Percentiles rank a stretch among this genome's conserved stretches.
phyloP scores from a whole-genome alignment of 92 coral and sea anemone species.

The Bergia puertoricense region DNA sequence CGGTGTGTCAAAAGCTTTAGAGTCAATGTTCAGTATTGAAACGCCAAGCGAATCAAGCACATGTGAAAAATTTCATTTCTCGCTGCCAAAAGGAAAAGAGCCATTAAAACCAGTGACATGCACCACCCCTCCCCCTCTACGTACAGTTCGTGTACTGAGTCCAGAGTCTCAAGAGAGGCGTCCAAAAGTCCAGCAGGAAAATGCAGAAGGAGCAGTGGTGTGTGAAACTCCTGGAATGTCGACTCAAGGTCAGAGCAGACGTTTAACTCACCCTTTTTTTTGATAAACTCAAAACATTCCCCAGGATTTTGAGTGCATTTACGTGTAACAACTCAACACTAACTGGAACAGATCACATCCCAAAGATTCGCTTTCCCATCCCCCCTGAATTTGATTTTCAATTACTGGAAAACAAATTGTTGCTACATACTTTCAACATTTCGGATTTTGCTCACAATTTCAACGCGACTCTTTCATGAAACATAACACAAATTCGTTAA shows the following conservation, averaged over 20 bases:
- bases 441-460: too few species aligned
- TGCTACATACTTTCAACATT: too few species aligned
- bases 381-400: too few species aligned
- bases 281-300: background rate
- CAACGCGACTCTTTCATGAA: too few species aligned
- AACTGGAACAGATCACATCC: too few species aligned
- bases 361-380: too few species aligned
- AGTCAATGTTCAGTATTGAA: constrained; percentile 66
- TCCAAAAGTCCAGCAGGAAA: constrained; percentile 19
- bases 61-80: constrained; percentile 74
- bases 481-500: too few species aligned
- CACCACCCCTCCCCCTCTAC: constrained; percentile 79
- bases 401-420: too few species aligned
- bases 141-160: constrained; percentile 34
- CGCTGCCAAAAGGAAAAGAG: constrained; percentile 70
- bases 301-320: background rate
- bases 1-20: constrained; percentile 46
- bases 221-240: constrained; percentile 77
- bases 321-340: too few species aligned
- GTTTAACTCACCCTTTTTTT: background rate
- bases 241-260: constrained; percentile 62
- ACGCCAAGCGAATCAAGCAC: constrained; percentile 76
- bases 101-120: constrained; percentile 72
- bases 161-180: constrained; percentile 55
- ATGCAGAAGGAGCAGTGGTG: constrained; percentile 49